Base-by-base conservation (phyloP, 2,797 vertebrate genomes). In the Xerus rutilus region DNA sequence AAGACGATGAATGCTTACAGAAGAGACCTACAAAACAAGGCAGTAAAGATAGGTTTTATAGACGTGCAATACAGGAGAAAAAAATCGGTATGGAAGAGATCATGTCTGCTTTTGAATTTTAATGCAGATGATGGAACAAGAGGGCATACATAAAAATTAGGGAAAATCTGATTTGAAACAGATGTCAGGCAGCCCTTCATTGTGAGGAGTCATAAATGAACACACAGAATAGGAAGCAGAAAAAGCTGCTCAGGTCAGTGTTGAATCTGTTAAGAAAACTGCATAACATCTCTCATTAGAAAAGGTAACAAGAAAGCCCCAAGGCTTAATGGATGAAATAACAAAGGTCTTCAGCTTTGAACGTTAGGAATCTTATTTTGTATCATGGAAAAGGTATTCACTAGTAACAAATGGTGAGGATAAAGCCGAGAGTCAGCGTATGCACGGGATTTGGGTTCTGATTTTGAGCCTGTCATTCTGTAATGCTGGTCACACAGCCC, bases 91-190 rank as follows among this genome's bases (percentile, higher is more conserved):
- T 85, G 93, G 97, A 95, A 94, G 82, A 96, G 93, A 97, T 96
- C 95, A 82, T 83, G 96, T 95, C 96, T 97, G 86, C 94, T 95
- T 97, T 96, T 97, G 94, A 97, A 96, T 96, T 97, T 98, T 97
- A 97, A 92, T 89, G 95, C 1, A 96, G 86, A 98, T 96, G 97
- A 98, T 83, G 86, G 94, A 98, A 97, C 94, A 98, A 97, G 95
- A 98, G 95, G 98, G 96, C 94, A 98, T 94, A 97, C 89, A 74
- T 45, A 43, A 96, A 98, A 98, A 98, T 97, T 96, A 97, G 97
- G 96, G 94, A 79, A 97, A 98, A 70, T 97, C 67, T 92, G 85
- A 98, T 97, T 97, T 91, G 93, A 98, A 98, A 94, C 98, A 98
- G 95, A 98, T 97, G 96, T 95, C 67, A 78, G 5, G 11, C 96